phyloP scores from a whole-genome alignment of 2,797 vertebrate species.

The Platyrinchus mystaceus region DNA sequence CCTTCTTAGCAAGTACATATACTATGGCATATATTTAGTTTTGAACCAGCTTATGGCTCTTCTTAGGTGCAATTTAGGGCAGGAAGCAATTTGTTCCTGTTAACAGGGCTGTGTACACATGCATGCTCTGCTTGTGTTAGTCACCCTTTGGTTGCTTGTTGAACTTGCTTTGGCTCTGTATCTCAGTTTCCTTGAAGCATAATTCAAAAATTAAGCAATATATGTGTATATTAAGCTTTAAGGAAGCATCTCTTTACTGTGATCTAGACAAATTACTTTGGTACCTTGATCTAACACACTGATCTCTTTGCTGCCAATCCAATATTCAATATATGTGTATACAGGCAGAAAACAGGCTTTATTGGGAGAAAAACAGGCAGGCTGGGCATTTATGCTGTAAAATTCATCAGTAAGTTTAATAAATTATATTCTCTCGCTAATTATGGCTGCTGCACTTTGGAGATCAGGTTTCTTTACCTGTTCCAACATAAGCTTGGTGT shows the following conservation, averaged over 20 bases:
- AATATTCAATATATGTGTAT: fast-evolving
- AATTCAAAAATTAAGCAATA: not conserved
- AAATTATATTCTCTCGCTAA: not conserved
- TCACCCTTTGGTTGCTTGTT: not conserved
- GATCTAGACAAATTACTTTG: constrained; percentile 33
- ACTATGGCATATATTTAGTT: not conserved
- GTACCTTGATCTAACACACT: constrained; percentile 4
- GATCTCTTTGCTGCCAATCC: constrained; percentile 11
- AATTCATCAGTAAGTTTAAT: not conserved
- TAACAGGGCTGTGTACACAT: not conserved
- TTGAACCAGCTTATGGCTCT: not conserved
- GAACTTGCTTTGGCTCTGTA: not conserved
- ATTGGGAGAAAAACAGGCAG: not conserved
- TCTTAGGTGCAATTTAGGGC: not conserved
- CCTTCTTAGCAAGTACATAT: not conserved
- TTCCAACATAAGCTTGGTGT: not conserved
- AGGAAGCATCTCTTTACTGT: not conserved
- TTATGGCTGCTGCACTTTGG: not conserved
- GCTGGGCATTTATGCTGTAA: not conserved
- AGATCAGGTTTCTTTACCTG: not conserved
- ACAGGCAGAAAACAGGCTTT: not conserved
- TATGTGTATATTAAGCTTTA: not conserved
- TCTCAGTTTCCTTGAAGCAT: not conserved
- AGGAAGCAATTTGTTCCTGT: constrained; percentile 33
- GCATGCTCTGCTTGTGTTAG: not conserved